Conservation (phyloP, 2,113 vertebrate species). For the Vulpes vulpes region DNA sequence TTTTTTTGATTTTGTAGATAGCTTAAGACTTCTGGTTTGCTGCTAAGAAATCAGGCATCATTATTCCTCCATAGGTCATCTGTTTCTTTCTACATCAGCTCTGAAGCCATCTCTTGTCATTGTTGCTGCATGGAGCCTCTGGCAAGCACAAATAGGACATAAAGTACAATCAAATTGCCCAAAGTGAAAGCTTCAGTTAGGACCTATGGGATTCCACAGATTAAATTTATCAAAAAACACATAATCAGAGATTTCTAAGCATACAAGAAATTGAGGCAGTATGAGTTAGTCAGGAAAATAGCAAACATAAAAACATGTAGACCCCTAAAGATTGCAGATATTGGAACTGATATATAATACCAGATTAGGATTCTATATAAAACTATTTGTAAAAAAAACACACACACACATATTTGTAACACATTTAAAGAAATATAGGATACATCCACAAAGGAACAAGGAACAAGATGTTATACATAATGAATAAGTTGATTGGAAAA, state of each 20-base stretch:
- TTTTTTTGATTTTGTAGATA: neutral
- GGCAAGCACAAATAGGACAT: neutral
- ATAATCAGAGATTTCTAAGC: neutral
- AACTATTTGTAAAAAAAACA: neutral
- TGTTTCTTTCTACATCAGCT: neutral
- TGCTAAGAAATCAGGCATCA: neutral
- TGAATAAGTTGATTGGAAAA: neutral
- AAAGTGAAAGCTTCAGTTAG: neutral
- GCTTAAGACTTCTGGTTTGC: neutral
- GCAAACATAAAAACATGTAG: neutral
- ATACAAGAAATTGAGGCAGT: neutral
- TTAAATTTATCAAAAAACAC: neutral
- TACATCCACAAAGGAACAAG: neutral
- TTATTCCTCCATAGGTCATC: neutral
- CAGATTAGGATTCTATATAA: neutral
- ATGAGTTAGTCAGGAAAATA: neutral
- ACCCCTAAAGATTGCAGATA: neutral
- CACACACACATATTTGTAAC: neutral
- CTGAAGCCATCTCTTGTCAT: neutral
- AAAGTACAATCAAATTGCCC: neutral
- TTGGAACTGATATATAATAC: neutral
- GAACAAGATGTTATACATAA: neutral
- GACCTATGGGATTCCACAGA: neutral
- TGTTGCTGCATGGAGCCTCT: neutral
- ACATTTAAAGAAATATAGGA: neutral